Percentiles rank a stretch among this genome's conserved stretches.
These are phyloP conservation scores for Umimayanthus kanabou DNA, from an alignment of 92 coral and sea anemone species.

Conservation along the genomic window DNA sequence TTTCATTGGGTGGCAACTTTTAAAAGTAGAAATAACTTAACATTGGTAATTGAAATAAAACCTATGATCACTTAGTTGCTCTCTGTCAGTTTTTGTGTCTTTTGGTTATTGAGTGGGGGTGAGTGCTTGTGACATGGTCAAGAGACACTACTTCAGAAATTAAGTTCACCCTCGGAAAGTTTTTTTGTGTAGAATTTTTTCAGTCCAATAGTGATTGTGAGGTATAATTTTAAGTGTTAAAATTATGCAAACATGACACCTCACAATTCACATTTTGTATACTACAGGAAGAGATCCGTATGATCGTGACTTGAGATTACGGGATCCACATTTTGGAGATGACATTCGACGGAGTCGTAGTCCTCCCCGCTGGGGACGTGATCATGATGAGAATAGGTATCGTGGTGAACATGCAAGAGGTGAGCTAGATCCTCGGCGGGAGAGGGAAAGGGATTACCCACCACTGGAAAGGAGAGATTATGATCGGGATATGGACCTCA, in stretches of 20 bases:
- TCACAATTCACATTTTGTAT: neutral
- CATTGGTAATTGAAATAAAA: too few relatives aligned
- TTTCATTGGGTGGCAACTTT: too few relatives aligned
- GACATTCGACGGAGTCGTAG: neutral
- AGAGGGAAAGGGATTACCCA: constrained; percentile 41
- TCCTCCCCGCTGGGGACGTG: constrained; percentile 48
- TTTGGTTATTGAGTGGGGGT: too few relatives aligned
- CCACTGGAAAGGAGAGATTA: constrained; percentile 39
- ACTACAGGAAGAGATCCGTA: constrained; percentile 44
- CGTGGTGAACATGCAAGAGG: constrained; percentile 40
- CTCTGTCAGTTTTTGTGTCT: too few relatives aligned
- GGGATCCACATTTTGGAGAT: constrained; percentile 20
- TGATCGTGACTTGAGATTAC: constrained; percentile 20
- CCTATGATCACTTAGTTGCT: too few relatives aligned
- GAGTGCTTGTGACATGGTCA: too few relatives aligned
- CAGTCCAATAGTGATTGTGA: neutral
- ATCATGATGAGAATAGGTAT: constrained; percentile 30
- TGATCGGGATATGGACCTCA: constrained; percentile 39
- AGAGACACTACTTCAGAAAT: too few relatives aligned
- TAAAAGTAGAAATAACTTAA: too few relatives aligned
- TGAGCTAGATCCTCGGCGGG: constrained; percentile 6
- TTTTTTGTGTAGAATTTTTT: too few relatives aligned
- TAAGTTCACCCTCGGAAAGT: too few relatives aligned
- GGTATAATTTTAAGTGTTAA: neutral
- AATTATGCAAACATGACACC: neutral